Evolutionary conservation across 1,140 invertebrate genomes (phyloP), one percentile per base, ranked within the genome.

Genomic region (Hypsibius dujardini): DNA sequence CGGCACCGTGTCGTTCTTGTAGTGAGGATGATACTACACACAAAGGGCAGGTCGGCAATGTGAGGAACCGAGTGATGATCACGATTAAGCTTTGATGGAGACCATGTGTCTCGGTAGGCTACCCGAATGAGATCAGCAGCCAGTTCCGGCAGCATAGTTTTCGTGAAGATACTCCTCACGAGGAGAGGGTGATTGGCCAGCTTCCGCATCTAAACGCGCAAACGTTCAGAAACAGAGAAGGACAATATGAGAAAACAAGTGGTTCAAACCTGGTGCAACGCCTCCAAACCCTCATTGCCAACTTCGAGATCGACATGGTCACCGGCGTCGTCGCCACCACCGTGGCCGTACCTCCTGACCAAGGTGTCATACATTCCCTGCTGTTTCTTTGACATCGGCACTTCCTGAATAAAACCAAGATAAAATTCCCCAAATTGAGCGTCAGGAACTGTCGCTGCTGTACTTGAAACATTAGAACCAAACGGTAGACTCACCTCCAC

Each of bases 161-260:
- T 85, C 28, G 84, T 83, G 76, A 92, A 96, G 78, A 88, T 84
- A 75, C 86, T 85, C 59, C 90, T 83, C 71, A 90, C 78, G 1
- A 95, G 80, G 47, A 95, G 79, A 0, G 90, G 90, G 81, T 94
- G 92, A 81, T 93, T 94, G 2, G 90, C 88, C 62, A 89, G 80
- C 78, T 92, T 92, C 1, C 91, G 82, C 78, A 95, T 67, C 42
- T 28, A 28, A 28, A 28, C 28, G 28, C 28, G 28, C 28, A 28
- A 28, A 28, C 28, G 28, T 28, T 28, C 28, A 28, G 28, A 28
- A 28, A 28, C 28, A 28, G 28, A 28, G 28, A 28, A 0, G 28
- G 28, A 28, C 0, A 28, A 28, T 28, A 28, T 28, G 28, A 28
- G 28, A 28, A 28, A 28, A 28, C 0, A 28, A 28, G 28, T 28